These are phyloP conservation scores for Prunella fulvescens DNA, from an alignment of 2,113 vertebrate genomes.

Conservation along the genomic window DNA sequence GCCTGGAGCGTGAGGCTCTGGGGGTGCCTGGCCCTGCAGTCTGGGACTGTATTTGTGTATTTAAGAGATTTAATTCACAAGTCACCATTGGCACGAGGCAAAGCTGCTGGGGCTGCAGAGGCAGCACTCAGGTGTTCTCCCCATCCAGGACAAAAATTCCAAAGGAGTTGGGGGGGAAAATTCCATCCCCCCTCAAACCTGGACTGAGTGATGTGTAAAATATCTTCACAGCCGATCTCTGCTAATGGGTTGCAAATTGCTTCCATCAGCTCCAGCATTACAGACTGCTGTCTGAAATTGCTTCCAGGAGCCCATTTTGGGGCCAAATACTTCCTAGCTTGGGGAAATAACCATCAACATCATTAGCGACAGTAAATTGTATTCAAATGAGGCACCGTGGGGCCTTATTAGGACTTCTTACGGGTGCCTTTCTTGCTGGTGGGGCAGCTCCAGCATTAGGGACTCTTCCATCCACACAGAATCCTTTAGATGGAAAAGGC, in stretches of 20 bases:
- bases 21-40: neutral
- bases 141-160: neutral
- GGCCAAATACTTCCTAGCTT: conserved; percentile 47
- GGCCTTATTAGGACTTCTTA: neutral
- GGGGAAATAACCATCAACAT: conserved; percentile 32
- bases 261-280: conserved; percentile 69
- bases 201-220: conserved; percentile 23
- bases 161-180: neutral
- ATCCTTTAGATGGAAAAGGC: neutral
- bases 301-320: conserved; percentile 51
- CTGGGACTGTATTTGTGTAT: fast-evolving
- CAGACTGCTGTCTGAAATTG: conserved; percentile 29
- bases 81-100: fast-evolving
- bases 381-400: neutral
- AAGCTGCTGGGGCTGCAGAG: neutral
- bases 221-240: conserved; percentile 12
- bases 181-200: neutral
- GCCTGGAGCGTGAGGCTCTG: neutral
- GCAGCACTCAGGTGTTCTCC: neutral
- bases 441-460: neutral
- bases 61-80: neutral
- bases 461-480: fast-evolving
- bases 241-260: conserved; percentile 71
- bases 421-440: fast-evolving
- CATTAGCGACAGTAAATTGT: neutral